These are phyloP conservation scores for Archips xylosteana DNA, from an alignment of 2,888 invertebrate species.

Conservation along the genomic window DNA sequence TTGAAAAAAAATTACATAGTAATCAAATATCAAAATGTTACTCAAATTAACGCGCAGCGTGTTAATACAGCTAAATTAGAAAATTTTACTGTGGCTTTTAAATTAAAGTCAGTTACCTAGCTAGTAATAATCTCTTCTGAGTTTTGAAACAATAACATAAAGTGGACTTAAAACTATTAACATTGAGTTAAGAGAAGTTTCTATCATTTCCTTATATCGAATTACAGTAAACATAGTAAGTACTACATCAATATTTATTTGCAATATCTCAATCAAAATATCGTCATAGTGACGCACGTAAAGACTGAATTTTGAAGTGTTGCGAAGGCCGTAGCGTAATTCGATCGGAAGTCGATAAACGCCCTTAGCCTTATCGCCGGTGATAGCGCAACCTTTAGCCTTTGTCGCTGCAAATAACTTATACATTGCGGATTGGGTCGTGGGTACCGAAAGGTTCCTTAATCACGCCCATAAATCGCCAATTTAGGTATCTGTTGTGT, in stretches of 20 bases:
- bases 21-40: too few species aligned
- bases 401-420: conserved; percentile 21
- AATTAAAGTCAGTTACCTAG: too few species aligned
- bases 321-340: neutral
- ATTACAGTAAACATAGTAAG: too few species aligned
- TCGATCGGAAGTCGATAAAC: conserved; percentile 28
- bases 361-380: conserved; percentile 13
- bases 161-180: too few species aligned
- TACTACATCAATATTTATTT: neutral
- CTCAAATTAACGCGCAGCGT: too few species aligned
- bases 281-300: conserved; percentile 6
- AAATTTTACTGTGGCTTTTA: too few species aligned
- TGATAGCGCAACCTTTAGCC: conserved; percentile 17
- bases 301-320: conserved; percentile 1
- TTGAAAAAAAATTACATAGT: too few species aligned
- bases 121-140: too few species aligned
- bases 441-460: conserved; percentile 3
- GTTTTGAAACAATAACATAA: too few species aligned
- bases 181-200: too few species aligned
- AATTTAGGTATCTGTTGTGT: conserved; percentile 24
- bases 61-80: too few species aligned
- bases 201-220: too few species aligned
- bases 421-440: neutral
- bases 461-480: conserved; percentile 30
- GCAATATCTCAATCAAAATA: neutral